A percentile compares a stretch with the other conserved stretches of the same genome.
phyloP scores from a whole-genome alignment of 2,888 invertebrate genomes.

The Nudaria mundana region DNA sequence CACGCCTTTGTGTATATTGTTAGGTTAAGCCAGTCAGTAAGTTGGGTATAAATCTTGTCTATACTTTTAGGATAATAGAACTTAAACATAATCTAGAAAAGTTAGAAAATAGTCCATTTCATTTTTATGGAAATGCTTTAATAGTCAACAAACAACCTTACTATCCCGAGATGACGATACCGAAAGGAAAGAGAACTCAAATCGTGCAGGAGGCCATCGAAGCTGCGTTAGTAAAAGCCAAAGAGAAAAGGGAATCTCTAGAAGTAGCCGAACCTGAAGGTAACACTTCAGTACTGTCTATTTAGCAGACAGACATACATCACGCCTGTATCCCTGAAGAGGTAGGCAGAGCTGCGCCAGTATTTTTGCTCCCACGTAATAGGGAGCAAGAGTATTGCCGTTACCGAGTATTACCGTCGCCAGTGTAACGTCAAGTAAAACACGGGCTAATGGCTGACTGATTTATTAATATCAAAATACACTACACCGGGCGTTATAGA shows the following conservation, averaged over 20 bases:
- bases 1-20: too few species aligned
- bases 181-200: slow-evolving; percentile 35
- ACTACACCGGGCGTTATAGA: too few species aligned
- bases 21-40: too few species aligned
- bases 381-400: too few species aligned
- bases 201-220: slow-evolving; percentile 35
- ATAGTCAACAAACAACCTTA: slow-evolving; percentile 41
- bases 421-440: too few species aligned
- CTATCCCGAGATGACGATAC: slow-evolving; percentile 44
- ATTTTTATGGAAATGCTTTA: slow-evolving; percentile 47
- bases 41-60: background rate
- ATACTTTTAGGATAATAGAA: slow-evolving; percentile 52
- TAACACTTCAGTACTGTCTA: background rate
- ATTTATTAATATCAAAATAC: too few species aligned
- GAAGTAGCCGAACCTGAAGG: slow-evolving; percentile 6
- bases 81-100: slow-evolving; percentile 50
- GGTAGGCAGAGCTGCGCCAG: too few species aligned
- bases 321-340: too few species aligned
- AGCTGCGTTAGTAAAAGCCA: slow-evolving; percentile 32
- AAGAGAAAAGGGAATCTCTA: slow-evolving; percentile 28
- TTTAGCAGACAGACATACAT: background rate
- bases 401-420: background rate
- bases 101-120: slow-evolving; percentile 44
- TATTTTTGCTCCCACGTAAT: background rate
- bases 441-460: too few species aligned